Conservation (phyloP, 2,888 invertebrate species). For the Exocentrus adspersus region DNA sequence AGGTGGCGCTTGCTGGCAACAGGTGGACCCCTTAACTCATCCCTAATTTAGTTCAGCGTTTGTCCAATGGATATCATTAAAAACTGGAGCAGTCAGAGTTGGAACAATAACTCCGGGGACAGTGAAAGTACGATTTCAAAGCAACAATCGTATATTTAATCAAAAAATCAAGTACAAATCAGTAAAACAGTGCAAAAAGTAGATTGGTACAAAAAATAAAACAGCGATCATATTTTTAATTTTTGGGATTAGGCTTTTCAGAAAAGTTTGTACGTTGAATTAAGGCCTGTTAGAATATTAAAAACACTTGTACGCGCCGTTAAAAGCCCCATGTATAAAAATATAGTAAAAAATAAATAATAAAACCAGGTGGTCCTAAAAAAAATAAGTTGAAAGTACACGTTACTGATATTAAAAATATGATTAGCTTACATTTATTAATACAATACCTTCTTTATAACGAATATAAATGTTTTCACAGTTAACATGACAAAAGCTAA, state of each 20-base stretch:
- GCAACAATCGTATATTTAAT: not conserved
- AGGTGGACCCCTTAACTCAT: no score
- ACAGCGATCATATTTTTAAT: not conserved
- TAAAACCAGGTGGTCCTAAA: not conserved
- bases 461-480: slow-evolving; percentile 14
- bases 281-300: no score
- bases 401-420: slow-evolving; percentile 7
- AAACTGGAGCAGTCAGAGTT: no score
- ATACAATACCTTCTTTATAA: slow-evolving; percentile 14
- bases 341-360: slow-evolving; percentile 4
- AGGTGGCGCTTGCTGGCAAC: no score
- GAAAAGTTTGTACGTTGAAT: no score
- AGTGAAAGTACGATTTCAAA: no score
- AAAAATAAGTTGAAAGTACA: not conserved
- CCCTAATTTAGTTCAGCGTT: no score
- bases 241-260: no score
- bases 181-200: not conserved
- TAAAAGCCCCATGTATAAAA: slow-evolving; percentile 1
- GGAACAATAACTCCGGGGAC: no score
- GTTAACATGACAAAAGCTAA: not conserved
- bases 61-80: no score
- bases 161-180: slow-evolving; percentile 17
- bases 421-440: slow-evolving; percentile 15
- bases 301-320: no score
- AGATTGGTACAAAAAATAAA: not conserved